Evolutionary conservation across 2,888 invertebrate genomes (phyloP), one percentile per base, ranked within the genome.

Genomic region (Coenonympha glycerion): DNA sequence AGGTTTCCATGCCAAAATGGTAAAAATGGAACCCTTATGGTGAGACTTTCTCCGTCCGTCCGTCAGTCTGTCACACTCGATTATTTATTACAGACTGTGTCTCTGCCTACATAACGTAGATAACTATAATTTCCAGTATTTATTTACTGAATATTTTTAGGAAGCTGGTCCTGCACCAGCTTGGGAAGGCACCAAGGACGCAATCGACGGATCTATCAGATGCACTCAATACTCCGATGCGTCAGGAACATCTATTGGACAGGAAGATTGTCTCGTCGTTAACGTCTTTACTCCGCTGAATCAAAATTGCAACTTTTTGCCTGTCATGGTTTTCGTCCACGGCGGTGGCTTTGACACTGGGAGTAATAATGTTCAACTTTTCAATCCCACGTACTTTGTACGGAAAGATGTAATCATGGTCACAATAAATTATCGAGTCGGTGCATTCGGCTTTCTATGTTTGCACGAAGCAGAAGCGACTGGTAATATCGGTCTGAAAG

Each of bases 401-500:
- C 47, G 65, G 30, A 62, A 73, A 47, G 61, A 62, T 11, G 70
- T 78, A 2, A 56, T 78, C 28, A 59, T 76, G 2, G 73, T 76
- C 0, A 69, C 71, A 6, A 42, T 76, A 8, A 77, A 77, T 57
- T 76, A 72, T 52, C 64, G 78, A 6, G 51, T 76, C 6, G 76
- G 73, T 15, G 65, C 66, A 3, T 65, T 77, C 37, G 78, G 78
- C 48, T 74, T 76, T 47, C 58, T 77, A 3, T 72, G 76, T 37
- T 49, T 76, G 4, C 67, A 70, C 19, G 66, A 57, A 4, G 53
- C 65, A 49, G 71, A 64, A 40, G 70, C 68, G 9, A 64, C 76
- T 4, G 77, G 77, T 3, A 78, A 78, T 33, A 60, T 66, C 9
- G 76, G 70, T 2, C 55, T 76, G 22, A 74, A 73, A 59, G 77